phyloP scores from a whole-genome alignment of 1,140 invertebrate species.

The Drosophila setifemur region DNA sequence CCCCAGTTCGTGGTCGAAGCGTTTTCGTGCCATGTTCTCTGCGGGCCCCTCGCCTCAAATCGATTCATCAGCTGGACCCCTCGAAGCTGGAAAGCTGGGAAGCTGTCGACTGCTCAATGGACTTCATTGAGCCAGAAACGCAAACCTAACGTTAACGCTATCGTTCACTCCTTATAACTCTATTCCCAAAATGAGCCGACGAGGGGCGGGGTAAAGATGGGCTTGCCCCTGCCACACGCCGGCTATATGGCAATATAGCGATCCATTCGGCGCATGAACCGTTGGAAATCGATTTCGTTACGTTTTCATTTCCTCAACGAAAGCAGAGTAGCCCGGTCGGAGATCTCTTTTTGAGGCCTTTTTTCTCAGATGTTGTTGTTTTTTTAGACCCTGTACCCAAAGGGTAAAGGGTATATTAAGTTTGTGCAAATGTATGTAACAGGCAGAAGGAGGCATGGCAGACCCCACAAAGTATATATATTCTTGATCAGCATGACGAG shows the following conservation, averaged over 20 bases:
- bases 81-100: constrained; percentile 30
- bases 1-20: constrained; percentile 6
- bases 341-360: constrained; percentile 1
- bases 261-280: constrained; percentile 53
- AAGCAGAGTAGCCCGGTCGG: constrained; percentile 53
- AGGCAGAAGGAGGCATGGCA: too few species aligned
- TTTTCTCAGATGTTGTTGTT: constrained; percentile 3
- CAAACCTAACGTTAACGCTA: constrained; percentile 45
- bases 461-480: too few species aligned
- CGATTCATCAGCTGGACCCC: constrained; percentile 50
- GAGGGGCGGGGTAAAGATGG: constrained; percentile 9
- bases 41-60: constrained; percentile 32
- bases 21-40: constrained; percentile 33
- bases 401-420: too few species aligned
- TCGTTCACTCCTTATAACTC: constrained; percentile 71
- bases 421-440: too few species aligned
- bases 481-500: too few species aligned
- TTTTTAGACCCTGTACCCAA: too few species aligned
- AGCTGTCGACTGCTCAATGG: constrained; percentile 39
- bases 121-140: constrained; percentile 31
- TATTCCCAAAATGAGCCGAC: constrained; percentile 43
- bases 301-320: constrained; percentile 77
- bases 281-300: constrained; percentile 77
- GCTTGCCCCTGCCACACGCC: constrained; percentile 62
- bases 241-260: constrained; percentile 21